Evolutionary conservation across 2,888 invertebrate genomes (phyloP).

Genomic region (Lasioglossum marginatum): DNA sequence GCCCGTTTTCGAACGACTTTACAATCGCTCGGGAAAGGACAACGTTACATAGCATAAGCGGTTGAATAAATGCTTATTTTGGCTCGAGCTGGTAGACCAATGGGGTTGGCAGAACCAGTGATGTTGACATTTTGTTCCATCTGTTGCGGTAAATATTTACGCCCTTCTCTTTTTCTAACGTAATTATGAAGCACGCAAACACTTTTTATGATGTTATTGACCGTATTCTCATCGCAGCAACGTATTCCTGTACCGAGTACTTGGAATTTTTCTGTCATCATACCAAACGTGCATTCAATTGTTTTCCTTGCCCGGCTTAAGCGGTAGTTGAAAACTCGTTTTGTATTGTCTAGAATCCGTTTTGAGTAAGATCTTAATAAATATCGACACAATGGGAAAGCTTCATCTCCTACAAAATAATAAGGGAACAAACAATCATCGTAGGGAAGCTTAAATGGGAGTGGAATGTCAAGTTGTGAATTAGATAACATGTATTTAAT

Average conservation of each 20-base stretch:
- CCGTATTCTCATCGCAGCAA: neutral
- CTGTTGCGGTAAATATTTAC: too few species aligned
- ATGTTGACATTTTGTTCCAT: too few species aligned
- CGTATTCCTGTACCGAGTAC: neutral
- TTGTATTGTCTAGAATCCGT: neutral
- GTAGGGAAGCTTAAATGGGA: too few species aligned
- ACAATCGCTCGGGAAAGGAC: too few species aligned
- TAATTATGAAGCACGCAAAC: slow-evolving; percentile 1
- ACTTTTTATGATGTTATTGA: neutral
- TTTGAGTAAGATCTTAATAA: neutral
- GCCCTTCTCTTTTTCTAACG: neutral
- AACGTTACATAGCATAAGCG: too few species aligned
- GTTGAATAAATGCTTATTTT: too few species aligned
- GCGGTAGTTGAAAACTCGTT: neutral
- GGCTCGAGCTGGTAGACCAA: too few species aligned
- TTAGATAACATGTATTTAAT: too few species aligned
- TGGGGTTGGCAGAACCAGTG: too few species aligned
- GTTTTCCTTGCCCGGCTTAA: neutral
- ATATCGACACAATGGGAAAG: neutral
- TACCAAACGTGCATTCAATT: slow-evolving; percentile 2
- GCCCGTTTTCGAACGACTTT: too few species aligned
- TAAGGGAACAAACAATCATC: neutral
- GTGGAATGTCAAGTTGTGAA: too few species aligned
- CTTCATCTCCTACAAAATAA: neutral
- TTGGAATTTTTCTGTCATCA: slow-evolving; percentile 3